phyloP scores from a whole-genome alignment of 2,797 vertebrate species.

The Hypotaenidia okinawae region DNA sequence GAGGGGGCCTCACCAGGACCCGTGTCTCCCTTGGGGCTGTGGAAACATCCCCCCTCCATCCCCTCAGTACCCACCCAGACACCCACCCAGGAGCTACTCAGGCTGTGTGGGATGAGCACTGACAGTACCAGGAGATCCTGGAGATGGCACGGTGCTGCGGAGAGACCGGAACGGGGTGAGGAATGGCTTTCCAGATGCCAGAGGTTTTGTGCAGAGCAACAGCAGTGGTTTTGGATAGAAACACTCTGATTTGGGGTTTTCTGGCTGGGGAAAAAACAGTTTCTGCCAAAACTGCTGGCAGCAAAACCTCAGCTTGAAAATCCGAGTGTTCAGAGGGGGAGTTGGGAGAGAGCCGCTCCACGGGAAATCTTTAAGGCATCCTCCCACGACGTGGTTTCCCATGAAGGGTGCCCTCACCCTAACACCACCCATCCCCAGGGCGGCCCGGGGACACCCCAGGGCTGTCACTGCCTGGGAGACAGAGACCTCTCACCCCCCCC shows the following conservation, averaged over 20 bases:
- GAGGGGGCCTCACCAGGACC: too few relatives aligned
- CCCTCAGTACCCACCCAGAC: too few relatives aligned
- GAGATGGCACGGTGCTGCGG: rapidly evolving
- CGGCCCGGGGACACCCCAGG: not conserved
- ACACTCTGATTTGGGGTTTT: not conserved
- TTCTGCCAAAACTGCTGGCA: not conserved
- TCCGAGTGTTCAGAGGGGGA: rapidly evolving
- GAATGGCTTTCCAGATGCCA: rapidly evolving
- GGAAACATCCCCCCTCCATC: rapidly evolving
- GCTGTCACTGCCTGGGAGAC: rapidly evolving
- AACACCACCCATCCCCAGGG: not conserved
- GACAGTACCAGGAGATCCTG: rapidly evolving
- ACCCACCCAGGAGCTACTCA: rapidly evolving
- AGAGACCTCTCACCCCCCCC: not conserved
- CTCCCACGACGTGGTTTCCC: not conserved
- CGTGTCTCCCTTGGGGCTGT: rapidly evolving
- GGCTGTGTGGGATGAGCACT: not conserved
- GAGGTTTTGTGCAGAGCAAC: not conserved
- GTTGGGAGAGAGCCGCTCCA: not conserved
- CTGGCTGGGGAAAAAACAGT: not conserved
- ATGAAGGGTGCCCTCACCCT: rapidly evolving
- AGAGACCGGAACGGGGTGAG: not conserved
- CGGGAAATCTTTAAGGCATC: not conserved
- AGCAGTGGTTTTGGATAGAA: not conserved
- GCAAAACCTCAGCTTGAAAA: not conserved